Evolutionary conservation across 2,113 vertebrate genomes (phyloP).

Genomic region (Periophthalmodon schlosseri): DNA sequence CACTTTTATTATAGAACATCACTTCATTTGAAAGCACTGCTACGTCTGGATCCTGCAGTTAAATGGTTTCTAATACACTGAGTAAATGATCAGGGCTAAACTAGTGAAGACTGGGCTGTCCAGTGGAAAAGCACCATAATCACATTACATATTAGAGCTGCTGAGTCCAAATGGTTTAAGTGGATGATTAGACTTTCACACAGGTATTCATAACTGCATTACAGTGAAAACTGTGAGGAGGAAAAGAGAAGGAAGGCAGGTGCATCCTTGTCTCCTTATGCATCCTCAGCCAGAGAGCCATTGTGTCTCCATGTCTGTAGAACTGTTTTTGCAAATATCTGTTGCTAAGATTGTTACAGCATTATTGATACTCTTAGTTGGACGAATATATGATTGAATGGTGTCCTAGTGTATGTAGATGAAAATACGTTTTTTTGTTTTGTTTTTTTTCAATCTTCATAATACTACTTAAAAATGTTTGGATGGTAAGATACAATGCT

Average conservation of each 20-base stretch:
- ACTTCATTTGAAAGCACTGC: not conserved
- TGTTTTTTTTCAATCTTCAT: no score
- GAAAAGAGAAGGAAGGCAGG: not conserved
- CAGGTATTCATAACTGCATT: conserved; percentile 21
- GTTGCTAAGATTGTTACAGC: not conserved
- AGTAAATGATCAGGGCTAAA: conserved; percentile 23
- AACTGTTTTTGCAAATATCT: not conserved
- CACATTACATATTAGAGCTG: conserved; percentile 19
- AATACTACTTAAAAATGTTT: no score
- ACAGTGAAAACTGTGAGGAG: not conserved
- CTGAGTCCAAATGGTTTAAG: conserved; percentile 39
- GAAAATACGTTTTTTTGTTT: no score
- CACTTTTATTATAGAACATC: not conserved
- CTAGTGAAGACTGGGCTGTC: conserved; percentile 10
- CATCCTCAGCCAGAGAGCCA: not conserved
- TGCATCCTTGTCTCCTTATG: not conserved
- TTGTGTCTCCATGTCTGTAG: not conserved
- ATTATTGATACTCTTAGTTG: not conserved
- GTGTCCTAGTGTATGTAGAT: no score
- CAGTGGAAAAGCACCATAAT: conserved; percentile 24
- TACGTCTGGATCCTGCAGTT: not conserved
- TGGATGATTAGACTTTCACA: conserved; percentile 37
- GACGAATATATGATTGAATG: no score
- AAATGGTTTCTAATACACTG: conserved; percentile 10
- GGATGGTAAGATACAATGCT: no score